Evolutionary conservation across 2,113 vertebrate genomes (phyloP).

Genomic region (Chrysemys picta): DNA sequence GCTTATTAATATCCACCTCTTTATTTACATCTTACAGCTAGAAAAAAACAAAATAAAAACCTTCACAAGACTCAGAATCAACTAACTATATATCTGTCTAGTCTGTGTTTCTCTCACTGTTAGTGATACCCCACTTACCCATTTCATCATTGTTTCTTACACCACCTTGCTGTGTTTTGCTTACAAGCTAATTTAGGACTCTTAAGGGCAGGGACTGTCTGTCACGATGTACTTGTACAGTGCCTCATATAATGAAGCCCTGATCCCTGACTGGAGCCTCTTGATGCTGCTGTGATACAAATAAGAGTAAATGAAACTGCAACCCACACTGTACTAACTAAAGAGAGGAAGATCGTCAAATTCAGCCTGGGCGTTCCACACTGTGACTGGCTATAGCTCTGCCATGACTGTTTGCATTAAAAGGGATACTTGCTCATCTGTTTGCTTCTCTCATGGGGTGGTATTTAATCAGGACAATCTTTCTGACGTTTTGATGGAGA

Average conservation of each 20-base stretch:
- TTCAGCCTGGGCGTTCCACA: neutral
- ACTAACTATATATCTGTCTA: neutral
- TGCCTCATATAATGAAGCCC: neutral
- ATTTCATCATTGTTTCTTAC: neutral
- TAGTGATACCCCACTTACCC: neutral
- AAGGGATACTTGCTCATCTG: neutral
- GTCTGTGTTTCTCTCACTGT: neutral
- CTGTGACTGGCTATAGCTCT: neutral
- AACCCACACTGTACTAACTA: neutral
- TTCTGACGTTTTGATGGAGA: neutral
- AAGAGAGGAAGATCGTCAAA: neutral
- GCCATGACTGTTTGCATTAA: neutral
- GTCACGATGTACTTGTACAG: neutral
- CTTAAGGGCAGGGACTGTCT: neutral
- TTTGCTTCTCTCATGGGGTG: neutral
- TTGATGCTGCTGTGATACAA: neutral
- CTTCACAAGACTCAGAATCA: neutral
- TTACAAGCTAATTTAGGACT: neutral
- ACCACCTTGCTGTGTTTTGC: neutral
- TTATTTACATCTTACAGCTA: neutral
- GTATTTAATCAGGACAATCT: neutral
- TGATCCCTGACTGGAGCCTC: neutral
- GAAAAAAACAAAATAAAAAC: neutral
- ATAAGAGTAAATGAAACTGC: neutral
- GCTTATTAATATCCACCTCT: neutral